These are phyloP conservation scores for Phymorhynchus buccinoides DNA, from an alignment of 1,140 invertebrate genomes.

Conservation along the genomic window DNA sequence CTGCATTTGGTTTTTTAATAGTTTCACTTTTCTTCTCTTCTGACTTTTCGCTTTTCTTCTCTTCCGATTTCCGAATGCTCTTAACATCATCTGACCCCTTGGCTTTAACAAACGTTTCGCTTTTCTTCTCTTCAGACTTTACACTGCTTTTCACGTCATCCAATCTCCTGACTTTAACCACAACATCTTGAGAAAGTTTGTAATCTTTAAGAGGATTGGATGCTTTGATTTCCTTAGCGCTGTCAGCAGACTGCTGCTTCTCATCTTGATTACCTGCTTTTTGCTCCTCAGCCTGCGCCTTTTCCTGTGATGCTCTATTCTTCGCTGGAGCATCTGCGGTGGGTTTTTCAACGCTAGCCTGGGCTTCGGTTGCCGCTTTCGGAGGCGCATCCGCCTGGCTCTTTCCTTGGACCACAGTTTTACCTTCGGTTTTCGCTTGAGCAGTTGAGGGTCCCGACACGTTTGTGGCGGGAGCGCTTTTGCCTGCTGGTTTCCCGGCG, in stretches of 20 bases:
- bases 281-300: not conserved
- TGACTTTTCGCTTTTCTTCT: not conserved
- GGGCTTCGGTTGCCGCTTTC: not conserved
- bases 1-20: not conserved
- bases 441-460: not conserved
- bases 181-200: conserved; percentile 12
- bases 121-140: not conserved
- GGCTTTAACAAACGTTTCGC: too few relatives aligned
- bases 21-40: not conserved
- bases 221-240: not conserved
- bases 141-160: not conserved
- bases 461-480: not conserved
- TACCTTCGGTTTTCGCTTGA: not conserved
- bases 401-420: not conserved
- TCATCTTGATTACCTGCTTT: not conserved
- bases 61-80: too few relatives aligned
- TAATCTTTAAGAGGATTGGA: not conserved
- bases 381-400: not conserved
- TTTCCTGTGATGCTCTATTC: not conserved
- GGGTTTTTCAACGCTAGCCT: not conserved
- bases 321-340: not conserved
- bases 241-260: not conserved
- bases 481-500: not conserved
- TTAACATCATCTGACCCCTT: too few relatives aligned
- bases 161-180: not conserved